phyloP scores from a whole-genome alignment of 2,888 invertebrate genomes.

The Drosophila picticornis region DNA sequence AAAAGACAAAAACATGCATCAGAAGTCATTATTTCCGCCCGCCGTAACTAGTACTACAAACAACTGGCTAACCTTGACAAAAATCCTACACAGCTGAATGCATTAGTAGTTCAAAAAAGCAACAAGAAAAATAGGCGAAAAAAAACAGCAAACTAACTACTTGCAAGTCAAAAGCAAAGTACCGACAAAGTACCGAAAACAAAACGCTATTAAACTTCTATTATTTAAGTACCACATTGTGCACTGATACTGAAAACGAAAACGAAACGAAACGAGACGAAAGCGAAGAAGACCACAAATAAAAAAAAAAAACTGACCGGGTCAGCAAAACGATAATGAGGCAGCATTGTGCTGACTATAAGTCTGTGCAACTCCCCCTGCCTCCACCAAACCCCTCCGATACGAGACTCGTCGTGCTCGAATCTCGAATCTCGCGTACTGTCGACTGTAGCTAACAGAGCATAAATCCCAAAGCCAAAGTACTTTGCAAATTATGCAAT shows the following conservation, averaged over 20 bases:
- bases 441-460: constrained; percentile 78
- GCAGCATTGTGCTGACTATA: constrained; percentile 54
- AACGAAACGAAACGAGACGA: constrained; percentile 29
- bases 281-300: constrained; percentile 35
- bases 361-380: background rate
- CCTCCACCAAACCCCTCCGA: constrained; percentile 12
- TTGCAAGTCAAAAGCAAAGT: constrained; percentile 68
- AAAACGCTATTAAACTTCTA: constrained; percentile 81
- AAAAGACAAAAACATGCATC: constrained; percentile 52
- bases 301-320: constrained; percentile 42
- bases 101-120: constrained; percentile 83
- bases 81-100: constrained; percentile 84
- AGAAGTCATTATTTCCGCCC: constrained; percentile 79
- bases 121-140: constrained; percentile 22
- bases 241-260: constrained; percentile 80
- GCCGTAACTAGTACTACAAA: constrained; percentile 40
- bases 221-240: constrained; percentile 83
- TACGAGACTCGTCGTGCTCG: constrained; percentile 17
- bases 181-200: constrained; percentile 68
- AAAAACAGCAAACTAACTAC: constrained; percentile 52
- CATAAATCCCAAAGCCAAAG: constrained; percentile 81
- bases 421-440: constrained; percentile 27
- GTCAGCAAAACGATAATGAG: constrained; percentile 76
- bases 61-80: constrained; percentile 83
- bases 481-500: constrained; percentile 81